Base-by-base conservation (phyloP, 1,140 invertebrate genomes). In the Lanistes nyassanus region DNA sequence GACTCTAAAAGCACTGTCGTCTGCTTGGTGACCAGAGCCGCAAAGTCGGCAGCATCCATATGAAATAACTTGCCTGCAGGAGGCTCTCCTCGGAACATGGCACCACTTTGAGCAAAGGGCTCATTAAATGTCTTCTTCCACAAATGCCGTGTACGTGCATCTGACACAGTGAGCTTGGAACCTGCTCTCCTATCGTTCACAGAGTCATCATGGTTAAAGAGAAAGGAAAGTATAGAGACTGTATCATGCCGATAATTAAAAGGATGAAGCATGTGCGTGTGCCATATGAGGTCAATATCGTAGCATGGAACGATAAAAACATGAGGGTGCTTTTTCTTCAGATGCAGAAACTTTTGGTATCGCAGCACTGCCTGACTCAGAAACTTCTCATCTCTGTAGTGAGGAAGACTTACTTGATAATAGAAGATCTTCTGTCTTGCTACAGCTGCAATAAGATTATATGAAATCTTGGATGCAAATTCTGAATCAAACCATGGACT, bases 241-340 rank as follows among this genome's bases (percentile, higher is more conserved):
- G 88, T 90, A 75, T 91, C 90, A 53, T 85, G 73, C 62, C 82
- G 76, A 80, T 91, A 91, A n/a, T 78, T 80, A 9, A 82, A 26
- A 34, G 89, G 89, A 82, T 90, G 88, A 11, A 91, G 79, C 78
- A 91, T 89, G 81, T 91, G 90, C 23, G 89, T 85, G 76, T 91
- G 90, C 90, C 90, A 91, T 36, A 90, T 84, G 21, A 91, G 73
- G 78, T 91, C 89, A 78, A 88, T 90, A 76, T 90, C 90, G 73
- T 91, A 91, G 80, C 91, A 91, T 0, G 90, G 90, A 3, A 90
- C 90, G 23, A 91, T 80, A 76, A 91, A 91, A 36, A 83, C 79
- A 34, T 88, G 87, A 13, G 85, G 78, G 76, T 90, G 86, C 9
- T 83, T 79, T 67, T 83, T 80, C 80, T 90, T 91, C 29, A 91